Evolutionary conservation across 2,797 vertebrate species (phyloP).

Genomic region (Mus minutoides): DNA sequence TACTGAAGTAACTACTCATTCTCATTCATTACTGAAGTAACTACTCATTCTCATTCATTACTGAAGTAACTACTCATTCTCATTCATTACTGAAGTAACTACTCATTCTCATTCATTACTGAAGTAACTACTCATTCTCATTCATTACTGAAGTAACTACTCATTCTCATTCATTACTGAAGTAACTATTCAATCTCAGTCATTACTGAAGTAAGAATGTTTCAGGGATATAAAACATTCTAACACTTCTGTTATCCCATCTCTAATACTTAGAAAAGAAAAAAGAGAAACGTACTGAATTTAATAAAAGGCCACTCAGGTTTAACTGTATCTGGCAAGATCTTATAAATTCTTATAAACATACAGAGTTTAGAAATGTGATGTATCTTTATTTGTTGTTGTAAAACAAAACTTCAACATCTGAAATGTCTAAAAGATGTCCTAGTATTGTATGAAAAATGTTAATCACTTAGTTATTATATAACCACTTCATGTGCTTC

Average conservation of each 20-base stretch:
- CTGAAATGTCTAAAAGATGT: not conserved
- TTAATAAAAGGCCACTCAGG: not conserved
- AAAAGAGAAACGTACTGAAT: not conserved
- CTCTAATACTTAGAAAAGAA: constrained; percentile 5
- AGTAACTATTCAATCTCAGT: too few relatives aligned
- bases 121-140: not conserved
- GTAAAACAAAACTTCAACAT: not conserved
- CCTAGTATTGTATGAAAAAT: constrained; percentile 19
- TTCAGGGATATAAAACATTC: constrained; percentile 29
- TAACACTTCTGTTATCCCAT: not conserved
- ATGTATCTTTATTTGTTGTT: not conserved
- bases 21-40: constrained; percentile 59
- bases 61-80: constrained; percentile 1
- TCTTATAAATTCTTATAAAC: constrained; percentile 35
- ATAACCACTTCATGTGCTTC: not conserved
- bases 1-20: constrained; percentile 4
- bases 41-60: not conserved
- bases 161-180: constrained; percentile 42
- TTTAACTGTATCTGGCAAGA: not conserved
- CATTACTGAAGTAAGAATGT: constrained; percentile 44
- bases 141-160: constrained; percentile 50
- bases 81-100: constrained; percentile 57
- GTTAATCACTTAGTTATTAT: constrained; percentile 1
- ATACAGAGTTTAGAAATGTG: not conserved
- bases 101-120: constrained; percentile 29